Evolutionary conservation across 1,140 invertebrate genomes (phyloP).

Genomic region (Dysdera silvatica): DNA sequence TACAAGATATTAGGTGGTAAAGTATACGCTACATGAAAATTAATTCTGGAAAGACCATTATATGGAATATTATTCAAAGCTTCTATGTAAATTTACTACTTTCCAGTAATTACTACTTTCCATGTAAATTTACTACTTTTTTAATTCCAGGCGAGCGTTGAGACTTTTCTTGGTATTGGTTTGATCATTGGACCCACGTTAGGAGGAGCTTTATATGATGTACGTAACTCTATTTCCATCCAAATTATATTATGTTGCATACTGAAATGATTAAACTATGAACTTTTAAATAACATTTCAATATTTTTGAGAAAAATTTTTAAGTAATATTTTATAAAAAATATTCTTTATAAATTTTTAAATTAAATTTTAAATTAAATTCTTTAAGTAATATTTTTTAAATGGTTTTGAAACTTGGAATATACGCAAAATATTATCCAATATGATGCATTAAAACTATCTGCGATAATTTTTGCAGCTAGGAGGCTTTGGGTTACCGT

Average conservation of each 20-base stretch:
- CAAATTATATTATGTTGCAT: background rate
- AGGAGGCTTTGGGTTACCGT: slow-evolving; percentile 25
- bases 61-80: too few relatives aligned
- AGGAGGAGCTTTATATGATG: slow-evolving; percentile 35
- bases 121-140: background rate
- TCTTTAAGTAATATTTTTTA: too few relatives aligned
- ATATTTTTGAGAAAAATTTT: background rate
- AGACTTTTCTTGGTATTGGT: slow-evolving; percentile 35
- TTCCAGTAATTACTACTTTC: too few relatives aligned
- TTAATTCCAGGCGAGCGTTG: slow-evolving; percentile 40
- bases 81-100: too few relatives aligned
- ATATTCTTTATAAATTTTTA: too few relatives aligned
- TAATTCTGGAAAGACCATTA: too few relatives aligned
- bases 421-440: too few relatives aligned
- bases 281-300: background rate
- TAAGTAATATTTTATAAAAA: background rate
- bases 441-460: background rate
- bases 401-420: too few relatives aligned
- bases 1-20: too few relatives aligned
- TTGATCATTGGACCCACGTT: slow-evolving; percentile 36
- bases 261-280: background rate
- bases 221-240: slow-evolving; percentile 7
- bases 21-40: too few relatives aligned
- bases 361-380: too few relatives aligned
- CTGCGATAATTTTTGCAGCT: slow-evolving; percentile 6